A percentile compares a stretch with the other conserved stretches of the same genome.
Conservation (phyloP, 1,140 invertebrate species). For the Acarapis woodi region DNA sequence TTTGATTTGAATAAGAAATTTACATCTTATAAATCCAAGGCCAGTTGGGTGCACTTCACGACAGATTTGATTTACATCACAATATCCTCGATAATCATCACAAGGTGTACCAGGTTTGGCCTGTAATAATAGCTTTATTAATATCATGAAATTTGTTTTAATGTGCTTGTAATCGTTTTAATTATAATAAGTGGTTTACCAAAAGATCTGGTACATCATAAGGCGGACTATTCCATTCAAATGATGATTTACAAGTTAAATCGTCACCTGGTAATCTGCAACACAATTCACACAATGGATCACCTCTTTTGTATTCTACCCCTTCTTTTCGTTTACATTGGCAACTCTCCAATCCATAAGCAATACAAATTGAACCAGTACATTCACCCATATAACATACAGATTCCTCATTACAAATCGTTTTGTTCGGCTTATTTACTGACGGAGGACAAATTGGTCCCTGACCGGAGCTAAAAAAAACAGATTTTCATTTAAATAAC, state of each 20-base stretch:
- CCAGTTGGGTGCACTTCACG: constrained; percentile 90
- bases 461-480: constrained; percentile 23
- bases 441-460: constrained; percentile 60
- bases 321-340: constrained; percentile 43
- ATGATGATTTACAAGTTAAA: constrained; percentile 45
- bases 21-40: too few relatives aligned
- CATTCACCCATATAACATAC: constrained; percentile 79
- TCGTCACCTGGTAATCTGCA: constrained; percentile 56
- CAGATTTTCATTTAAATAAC: background rate
- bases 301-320: too few relatives aligned
- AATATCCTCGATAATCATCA: constrained; percentile 95
- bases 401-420: constrained; percentile 68
- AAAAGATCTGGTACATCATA: constrained; percentile 73
- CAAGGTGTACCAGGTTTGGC: constrained; percentile 55
- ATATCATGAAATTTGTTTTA: too few relatives aligned
- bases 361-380: constrained; percentile 67
- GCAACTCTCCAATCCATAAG: constrained; percentile 79
- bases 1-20: too few relatives aligned
- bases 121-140: too few relatives aligned
- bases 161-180: too few relatives aligned
- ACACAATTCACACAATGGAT: constrained; percentile 56
- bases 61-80: constrained; percentile 93
- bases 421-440: constrained; percentile 68
- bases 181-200: too few relatives aligned
- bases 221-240: constrained; percentile 56